Conservation (phyloP, 1,140 invertebrate genomes). For the Pentalonia nigronervosa region DNA sequence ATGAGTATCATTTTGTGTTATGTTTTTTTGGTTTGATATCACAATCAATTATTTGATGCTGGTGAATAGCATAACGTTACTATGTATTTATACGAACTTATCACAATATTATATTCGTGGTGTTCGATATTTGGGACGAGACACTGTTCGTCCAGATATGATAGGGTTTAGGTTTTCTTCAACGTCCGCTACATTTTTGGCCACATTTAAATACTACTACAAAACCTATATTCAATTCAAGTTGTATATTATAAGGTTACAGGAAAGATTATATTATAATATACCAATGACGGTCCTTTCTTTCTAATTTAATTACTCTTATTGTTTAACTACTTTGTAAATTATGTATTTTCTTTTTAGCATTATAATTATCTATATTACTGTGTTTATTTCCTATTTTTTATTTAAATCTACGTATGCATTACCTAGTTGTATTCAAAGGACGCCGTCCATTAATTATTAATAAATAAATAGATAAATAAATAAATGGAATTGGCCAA, state of each 20-base stretch:
- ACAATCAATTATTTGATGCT: neutral
- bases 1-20: neutral
- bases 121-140: neutral
- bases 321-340: too few relatives aligned
- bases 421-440: too few relatives aligned
- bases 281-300: neutral
- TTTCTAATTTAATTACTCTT: too few relatives aligned
- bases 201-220: neutral
- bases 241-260: neutral
- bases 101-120: neutral
- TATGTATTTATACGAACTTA: neutral
- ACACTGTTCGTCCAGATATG: neutral
- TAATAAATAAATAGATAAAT: too few relatives aligned
- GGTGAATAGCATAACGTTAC: neutral
- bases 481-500: neutral
- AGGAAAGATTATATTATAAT: neutral
- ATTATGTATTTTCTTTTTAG: too few relatives aligned
- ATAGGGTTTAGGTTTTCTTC: neutral
- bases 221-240: neutral
- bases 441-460: too few relatives aligned
- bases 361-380: too few relatives aligned
- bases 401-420: too few relatives aligned
- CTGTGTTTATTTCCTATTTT: too few relatives aligned
- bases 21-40: neutral
- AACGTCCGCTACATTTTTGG: neutral